Conservation (phyloP, 2,797 vertebrate species). For the Ciconia nigra region DNA sequence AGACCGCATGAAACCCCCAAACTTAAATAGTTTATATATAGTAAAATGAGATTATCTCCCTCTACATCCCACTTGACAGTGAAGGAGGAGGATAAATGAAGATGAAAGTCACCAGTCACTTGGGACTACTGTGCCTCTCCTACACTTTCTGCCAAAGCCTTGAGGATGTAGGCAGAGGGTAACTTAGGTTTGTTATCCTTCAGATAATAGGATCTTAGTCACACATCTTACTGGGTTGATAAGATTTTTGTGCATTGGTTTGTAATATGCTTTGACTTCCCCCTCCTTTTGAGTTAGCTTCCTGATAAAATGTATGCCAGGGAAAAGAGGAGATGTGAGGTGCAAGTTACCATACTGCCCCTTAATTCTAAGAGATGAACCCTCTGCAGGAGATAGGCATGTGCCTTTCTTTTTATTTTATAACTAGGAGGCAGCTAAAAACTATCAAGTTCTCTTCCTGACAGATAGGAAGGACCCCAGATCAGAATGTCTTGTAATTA, state of each 20-base stretch:
- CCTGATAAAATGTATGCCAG: background rate
- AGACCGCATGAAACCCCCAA: background rate
- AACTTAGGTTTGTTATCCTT: slow-evolving; percentile 5
- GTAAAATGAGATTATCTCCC: background rate
- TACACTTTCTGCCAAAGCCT: background rate
- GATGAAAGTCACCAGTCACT: background rate
- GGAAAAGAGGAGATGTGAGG: background rate
- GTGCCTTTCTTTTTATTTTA: background rate
- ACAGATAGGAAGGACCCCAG: background rate
- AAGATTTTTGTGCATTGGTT: background rate
- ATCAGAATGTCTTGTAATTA: background rate
- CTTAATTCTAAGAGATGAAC: background rate
- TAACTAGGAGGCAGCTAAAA: background rate
- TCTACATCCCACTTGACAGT: background rate
- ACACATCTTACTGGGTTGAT: background rate
- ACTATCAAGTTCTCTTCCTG: background rate
- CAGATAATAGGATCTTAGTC: background rate
- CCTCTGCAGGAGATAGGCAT: background rate
- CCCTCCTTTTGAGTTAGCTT: background rate
- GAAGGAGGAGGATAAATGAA: background rate
- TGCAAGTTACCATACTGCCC: background rate
- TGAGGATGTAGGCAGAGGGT: background rate
- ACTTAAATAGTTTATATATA: background rate
- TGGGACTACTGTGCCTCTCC: background rate
- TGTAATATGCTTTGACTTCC: background rate